Conservation (phyloP, 2,888 invertebrate genomes). For the Stratiomys singularior region DNA sequence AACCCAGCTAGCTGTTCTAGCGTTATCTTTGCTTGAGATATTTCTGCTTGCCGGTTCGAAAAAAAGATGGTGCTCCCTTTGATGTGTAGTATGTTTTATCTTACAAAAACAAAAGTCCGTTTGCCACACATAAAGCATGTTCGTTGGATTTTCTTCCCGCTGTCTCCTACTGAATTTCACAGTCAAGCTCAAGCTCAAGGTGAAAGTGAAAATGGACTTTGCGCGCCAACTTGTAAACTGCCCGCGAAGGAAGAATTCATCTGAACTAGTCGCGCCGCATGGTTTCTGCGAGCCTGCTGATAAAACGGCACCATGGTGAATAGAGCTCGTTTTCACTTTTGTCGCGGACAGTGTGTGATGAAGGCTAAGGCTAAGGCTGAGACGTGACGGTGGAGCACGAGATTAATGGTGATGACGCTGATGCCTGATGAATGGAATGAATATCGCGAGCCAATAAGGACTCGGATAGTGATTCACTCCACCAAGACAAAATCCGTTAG, state of each 20-base stretch:
- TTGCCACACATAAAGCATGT: not conserved
- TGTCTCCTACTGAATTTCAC: not conserved
- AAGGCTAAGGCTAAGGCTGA: too few relatives aligned
- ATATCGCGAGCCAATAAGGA: not conserved
- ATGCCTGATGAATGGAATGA: not conserved
- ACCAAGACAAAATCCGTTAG: not conserved
- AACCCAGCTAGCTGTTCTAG: too few relatives aligned
- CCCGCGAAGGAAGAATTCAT: not conserved
- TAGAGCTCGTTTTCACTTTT: slow-evolving; percentile 30
- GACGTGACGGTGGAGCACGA: not conserved
- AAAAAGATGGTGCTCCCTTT: slow-evolving; percentile 56
- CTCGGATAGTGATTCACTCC: not conserved
- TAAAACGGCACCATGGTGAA: slow-evolving; percentile 45
- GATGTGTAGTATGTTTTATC: slow-evolving; percentile 51
- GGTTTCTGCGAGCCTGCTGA: slow-evolving; percentile 32
- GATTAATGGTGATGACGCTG: not conserved
- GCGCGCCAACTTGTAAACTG: not conserved
- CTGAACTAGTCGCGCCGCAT: not conserved
- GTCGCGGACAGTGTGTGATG: not conserved
- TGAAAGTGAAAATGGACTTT: slow-evolving; percentile 6
- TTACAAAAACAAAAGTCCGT: slow-evolving; percentile 3
- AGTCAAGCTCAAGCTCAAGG: not conserved
- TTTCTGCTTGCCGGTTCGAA: slow-evolving; percentile 52
- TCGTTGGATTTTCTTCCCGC: not conserved
- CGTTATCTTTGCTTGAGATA: not conserved